These are phyloP conservation scores for Pionites leucogaster DNA, from an alignment of 2,113 vertebrate genomes.

Conservation along the genomic window DNA sequence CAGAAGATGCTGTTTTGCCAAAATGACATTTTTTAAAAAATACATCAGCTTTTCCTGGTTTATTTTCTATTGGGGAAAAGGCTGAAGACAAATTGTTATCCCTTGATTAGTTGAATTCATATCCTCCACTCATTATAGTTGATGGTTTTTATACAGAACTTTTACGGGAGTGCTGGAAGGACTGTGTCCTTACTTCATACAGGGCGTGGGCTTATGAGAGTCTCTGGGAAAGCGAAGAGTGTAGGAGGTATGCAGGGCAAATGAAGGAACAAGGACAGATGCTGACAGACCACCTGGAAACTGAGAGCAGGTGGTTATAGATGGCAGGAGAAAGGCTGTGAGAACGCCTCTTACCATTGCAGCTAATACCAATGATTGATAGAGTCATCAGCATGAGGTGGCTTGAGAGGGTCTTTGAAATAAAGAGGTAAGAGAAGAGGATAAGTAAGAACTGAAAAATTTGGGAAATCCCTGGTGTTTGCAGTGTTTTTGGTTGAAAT, in stretches of 20 bases:
- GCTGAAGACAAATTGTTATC: background rate
- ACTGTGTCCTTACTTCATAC: background rate
- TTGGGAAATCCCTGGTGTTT: background rate
- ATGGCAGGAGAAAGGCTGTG: background rate
- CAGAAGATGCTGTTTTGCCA: background rate
- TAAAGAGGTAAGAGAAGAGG: background rate
- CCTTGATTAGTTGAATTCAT: background rate
- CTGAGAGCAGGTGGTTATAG: background rate
- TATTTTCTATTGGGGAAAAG: background rate
- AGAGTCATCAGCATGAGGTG: background rate
- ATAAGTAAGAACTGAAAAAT: background rate
- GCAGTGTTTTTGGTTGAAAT: background rate
- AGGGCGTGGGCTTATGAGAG: background rate
- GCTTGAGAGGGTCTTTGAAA: background rate
- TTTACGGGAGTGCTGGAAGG: background rate
- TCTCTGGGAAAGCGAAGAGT: background rate
- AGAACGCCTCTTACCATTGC: background rate
- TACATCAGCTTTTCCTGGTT: background rate
- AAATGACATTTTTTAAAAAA: background rate
- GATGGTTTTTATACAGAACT: background rate
- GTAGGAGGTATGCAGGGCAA: accelerated
- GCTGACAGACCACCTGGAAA: background rate
- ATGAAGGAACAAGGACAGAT: background rate
- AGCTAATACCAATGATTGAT: accelerated
- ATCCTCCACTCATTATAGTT: background rate